These are phyloP conservation scores for Megalops atlanticus DNA, from an alignment of 2,113 vertebrate species.

Conservation along the genomic window DNA sequence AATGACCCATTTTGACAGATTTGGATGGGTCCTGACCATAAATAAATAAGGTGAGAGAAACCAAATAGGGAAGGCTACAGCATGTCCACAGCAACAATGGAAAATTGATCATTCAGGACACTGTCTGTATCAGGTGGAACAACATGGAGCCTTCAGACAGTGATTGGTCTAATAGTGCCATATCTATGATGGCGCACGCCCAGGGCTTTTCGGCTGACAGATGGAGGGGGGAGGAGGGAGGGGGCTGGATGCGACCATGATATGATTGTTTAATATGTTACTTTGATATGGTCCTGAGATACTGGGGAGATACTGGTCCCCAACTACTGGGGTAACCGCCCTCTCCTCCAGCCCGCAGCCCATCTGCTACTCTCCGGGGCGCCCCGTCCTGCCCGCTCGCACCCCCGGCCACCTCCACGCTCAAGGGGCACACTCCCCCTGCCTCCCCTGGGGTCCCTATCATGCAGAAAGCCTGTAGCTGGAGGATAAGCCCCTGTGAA, in stretches of 20 bases:
- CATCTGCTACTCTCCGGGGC: not conserved
- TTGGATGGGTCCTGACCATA: too few species aligned
- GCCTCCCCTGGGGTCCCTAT: too few species aligned
- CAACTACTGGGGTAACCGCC: too few species aligned
- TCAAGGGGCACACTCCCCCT: too few species aligned
- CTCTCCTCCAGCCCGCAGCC: not conserved
- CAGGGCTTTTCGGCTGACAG: not conserved
- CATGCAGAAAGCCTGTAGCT: too few species aligned
- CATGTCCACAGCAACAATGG: not conserved
- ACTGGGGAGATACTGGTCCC: too few species aligned
- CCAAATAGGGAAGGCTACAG: not conserved
- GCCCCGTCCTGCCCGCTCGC: not conserved
- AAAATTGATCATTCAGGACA: not conserved
- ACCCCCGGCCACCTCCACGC: too few species aligned
- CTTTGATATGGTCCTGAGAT: too few species aligned
- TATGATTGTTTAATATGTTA: too few species aligned
- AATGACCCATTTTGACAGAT: too few species aligned
- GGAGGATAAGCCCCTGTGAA: too few species aligned
- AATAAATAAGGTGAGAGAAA: too few species aligned
- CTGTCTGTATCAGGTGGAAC: not conserved
- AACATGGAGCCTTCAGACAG: not conserved
- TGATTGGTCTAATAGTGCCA: not conserved
- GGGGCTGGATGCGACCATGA: not conserved
- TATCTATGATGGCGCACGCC: not conserved
- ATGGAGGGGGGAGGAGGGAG: not conserved